Conservation (phyloP, 2,113 vertebrate species). For the Octodon degus region DNA sequence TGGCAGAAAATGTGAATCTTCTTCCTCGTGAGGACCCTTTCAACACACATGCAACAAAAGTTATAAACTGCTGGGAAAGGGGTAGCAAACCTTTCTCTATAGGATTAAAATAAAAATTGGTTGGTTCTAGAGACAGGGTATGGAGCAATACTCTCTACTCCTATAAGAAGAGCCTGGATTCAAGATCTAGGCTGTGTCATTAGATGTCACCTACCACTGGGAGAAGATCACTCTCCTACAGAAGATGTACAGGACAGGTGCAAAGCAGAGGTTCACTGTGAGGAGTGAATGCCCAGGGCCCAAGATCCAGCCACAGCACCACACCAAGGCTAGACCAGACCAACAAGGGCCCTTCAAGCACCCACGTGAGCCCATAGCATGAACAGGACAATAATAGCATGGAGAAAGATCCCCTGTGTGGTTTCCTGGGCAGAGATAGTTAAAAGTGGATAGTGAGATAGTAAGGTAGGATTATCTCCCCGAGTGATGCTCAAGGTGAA, state of each 20-base stretch:
- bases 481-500: background rate
- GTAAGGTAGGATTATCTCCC: background rate
- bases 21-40: background rate
- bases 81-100: background rate
- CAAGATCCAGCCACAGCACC: background rate
- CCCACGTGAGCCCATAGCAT: background rate
- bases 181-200: background rate
- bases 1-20: background rate
- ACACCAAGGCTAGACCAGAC: background rate
- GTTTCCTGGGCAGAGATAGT: no score
- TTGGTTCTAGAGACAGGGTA: background rate
- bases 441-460: no score
- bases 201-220: background rate
- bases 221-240: background rate
- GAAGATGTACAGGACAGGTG: background rate
- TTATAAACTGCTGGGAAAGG: background rate
- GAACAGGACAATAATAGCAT: background rate
- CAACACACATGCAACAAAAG: background rate
- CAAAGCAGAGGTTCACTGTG: background rate
- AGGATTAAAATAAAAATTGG: background rate
- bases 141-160: background rate
- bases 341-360: background rate
- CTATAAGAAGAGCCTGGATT: background rate
- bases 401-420: no score
- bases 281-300: background rate